Evolutionary conservation across 1,140 invertebrate genomes (phyloP).

Genomic region (Camponotus pennsylvanicus): DNA sequence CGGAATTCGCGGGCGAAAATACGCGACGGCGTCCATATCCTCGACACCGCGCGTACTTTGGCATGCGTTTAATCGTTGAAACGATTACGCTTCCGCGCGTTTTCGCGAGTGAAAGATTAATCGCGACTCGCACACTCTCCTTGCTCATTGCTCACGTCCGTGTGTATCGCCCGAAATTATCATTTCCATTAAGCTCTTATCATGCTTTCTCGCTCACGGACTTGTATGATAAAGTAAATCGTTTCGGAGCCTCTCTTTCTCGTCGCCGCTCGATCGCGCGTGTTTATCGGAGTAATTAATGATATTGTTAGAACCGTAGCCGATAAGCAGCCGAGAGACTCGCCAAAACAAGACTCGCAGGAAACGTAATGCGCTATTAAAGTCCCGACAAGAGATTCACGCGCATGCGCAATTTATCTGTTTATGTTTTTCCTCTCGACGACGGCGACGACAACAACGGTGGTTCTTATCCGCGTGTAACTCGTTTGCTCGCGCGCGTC

Average conservation of each 20-base stretch:
- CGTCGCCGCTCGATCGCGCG: background rate
- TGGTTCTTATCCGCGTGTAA: conserved; percentile 34
- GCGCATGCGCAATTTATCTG: conserved; percentile 30
- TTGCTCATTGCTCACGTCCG: background rate
- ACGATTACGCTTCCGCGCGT: conserved; percentile 42
- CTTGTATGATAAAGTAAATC: conserved; percentile 38
- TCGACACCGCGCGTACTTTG: conserved; percentile 29
- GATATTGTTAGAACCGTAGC: conserved; percentile 49
- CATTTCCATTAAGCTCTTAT: conserved; percentile 56
- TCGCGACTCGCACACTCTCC: background rate
- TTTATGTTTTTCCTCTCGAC: conserved; percentile 43
- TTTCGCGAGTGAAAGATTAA: conserved; percentile 27
- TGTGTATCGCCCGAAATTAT: conserved; percentile 28
- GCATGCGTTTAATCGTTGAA: conserved; percentile 27
- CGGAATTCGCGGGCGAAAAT: conserved; percentile 32
- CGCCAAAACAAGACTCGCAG: conserved; percentile 53
- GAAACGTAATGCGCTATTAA: conserved; percentile 33
- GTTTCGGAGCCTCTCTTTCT: background rate
- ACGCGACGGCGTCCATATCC: conserved; percentile 18
- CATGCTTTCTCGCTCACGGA: conserved; percentile 29
- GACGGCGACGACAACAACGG: background rate
- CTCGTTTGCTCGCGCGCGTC: conserved; percentile 45
- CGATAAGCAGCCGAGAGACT: conserved; percentile 11
- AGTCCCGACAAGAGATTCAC: background rate
- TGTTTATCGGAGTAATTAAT: conserved; percentile 51